Evolutionary conservation across 2,113 vertebrate species (phyloP).

Genomic region (human): DNA sequence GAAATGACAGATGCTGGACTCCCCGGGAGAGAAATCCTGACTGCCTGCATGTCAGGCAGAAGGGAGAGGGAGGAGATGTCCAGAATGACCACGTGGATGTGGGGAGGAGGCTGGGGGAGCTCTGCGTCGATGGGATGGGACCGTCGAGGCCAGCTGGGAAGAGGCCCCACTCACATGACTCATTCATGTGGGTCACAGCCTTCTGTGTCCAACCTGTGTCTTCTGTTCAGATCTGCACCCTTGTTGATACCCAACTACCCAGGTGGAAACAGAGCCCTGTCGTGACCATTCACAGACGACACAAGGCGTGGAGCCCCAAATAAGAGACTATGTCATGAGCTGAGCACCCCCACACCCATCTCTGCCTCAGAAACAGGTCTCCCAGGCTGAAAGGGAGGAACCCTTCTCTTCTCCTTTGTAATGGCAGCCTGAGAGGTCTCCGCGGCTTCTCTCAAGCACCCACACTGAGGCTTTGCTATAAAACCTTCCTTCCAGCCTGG

Average conservation of each 20-base stretch:
- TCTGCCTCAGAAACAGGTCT: neutral
- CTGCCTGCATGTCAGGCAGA: neutral
- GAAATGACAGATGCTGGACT: neutral
- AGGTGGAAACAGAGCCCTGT: neutral
- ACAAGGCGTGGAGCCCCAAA: neutral
- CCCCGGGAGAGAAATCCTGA: neutral
- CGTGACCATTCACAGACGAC: neutral
- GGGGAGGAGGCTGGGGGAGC: too few relatives aligned
- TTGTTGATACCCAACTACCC: too few relatives aligned
- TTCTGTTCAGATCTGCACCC: neutral
- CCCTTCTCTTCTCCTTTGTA: neutral
- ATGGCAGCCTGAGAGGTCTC: neutral
- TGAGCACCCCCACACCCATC: neutral
- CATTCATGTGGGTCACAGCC: neutral
- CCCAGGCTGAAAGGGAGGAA: too few relatives aligned
- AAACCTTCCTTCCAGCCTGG: rapidly evolving
- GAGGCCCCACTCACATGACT: neutral
- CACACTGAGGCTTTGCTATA: rapidly evolving
- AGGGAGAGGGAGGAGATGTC: neutral
- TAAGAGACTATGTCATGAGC: neutral
- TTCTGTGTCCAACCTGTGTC: neutral
- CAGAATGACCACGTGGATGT: neutral
- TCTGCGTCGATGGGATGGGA: rapidly evolving
- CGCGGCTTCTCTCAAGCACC: rapidly evolving
- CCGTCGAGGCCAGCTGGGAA: neutral